Base-by-base conservation (phyloP, 2,888 invertebrate species). In the Hartigia nigra region DNA sequence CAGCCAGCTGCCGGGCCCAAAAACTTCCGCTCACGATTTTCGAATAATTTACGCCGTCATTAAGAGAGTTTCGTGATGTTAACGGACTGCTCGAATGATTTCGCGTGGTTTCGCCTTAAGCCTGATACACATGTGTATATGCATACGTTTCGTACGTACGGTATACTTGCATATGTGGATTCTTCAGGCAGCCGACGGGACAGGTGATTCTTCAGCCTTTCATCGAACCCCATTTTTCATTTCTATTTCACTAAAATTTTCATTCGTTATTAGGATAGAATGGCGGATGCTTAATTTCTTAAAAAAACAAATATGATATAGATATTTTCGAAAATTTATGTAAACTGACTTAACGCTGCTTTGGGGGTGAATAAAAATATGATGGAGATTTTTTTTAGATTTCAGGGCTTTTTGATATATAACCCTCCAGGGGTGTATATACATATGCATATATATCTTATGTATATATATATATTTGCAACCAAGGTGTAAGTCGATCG, bases 401-500 rank as follows among this genome's bases (percentile, higher is more conserved):
- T 55, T 39, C 1, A 23, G 23, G 5, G 1, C 14, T 55, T 0
- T 14, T 14, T 1, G 0, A 55, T 55, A 23, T 9, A 55, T 55
- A 23, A 55, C 9, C 23, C 39, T 23, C 14, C 5, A 55, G 39
- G 23, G 39, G 9, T 55, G 2, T 5, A 14, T 14, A 39, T 39
- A 4, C n/a, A n/a, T n/a, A n/a, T n/a, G n/a, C n/a, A n/a, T n/a
- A 14, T 14, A 39, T 39, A 4, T 5, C 4, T 55, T 55, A 1
- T 12, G 12, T 37, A 37, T 37, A 37, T 37, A 37, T 23, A 39
- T 39, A 39, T 39, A 39, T 39, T 39, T 32, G 76, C 39, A 75
- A 74, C 72, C 86, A 84, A 90, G 89, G 90, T 89, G 88, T 87
- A 87, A 89, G 88, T 86, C 88, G 87, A 90, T 89, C 88, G 88